Evolutionary conservation across 2,797 vertebrate species (phyloP), one percentile per base, ranked within the genome.

Genomic region (Paedocypris micromegethes): DNA sequence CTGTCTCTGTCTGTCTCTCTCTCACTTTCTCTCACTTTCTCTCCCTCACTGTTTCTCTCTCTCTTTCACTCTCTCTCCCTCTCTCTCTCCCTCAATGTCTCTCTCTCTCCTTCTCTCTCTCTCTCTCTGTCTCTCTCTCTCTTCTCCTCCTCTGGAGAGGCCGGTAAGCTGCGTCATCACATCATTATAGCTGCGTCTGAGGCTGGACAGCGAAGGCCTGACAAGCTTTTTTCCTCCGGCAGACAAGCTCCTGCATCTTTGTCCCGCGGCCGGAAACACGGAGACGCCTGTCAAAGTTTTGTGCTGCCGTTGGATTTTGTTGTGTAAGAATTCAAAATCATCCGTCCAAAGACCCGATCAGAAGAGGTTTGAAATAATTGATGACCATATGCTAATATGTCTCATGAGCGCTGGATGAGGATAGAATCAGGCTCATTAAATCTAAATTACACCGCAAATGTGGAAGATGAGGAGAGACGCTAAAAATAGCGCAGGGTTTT

Each of bases 141-240:
- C 60, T 77, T 78, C 70, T 69, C 48, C 61, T 65, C 60, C 75
- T 69, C 62, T 68, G 47, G 67, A 78, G 73, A 75, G 76, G 75
- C 76, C 66, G 47, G 71, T 73, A 75, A 75, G 65, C 74, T 75
- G 74, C 72, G 70, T 77, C 74, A 75, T 77, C 73, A 64, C 50
- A 72, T 76, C 64, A 62, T 73, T 76, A 78, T 55, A 66, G 68
- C 72, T 47, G 64, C 72, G 54, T 61, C 59, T 61, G 72, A 42
- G 58, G 69, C 66, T 68, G 72, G 70, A 77, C 68, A 76, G 54
- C 5, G 55, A 45, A 73, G 70, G 23, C 23, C 23, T 23, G 23
- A 23, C 23, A 23, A 23, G 23, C 23, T 23, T 23, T 23, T 23
- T 23, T 23, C 23, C 23, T 23, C 23, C 23, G 23, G 23, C 23